Evolutionary conservation across 2,797 vertebrate genomes (phyloP).

Genomic region (Argya squamiceps): DNA sequence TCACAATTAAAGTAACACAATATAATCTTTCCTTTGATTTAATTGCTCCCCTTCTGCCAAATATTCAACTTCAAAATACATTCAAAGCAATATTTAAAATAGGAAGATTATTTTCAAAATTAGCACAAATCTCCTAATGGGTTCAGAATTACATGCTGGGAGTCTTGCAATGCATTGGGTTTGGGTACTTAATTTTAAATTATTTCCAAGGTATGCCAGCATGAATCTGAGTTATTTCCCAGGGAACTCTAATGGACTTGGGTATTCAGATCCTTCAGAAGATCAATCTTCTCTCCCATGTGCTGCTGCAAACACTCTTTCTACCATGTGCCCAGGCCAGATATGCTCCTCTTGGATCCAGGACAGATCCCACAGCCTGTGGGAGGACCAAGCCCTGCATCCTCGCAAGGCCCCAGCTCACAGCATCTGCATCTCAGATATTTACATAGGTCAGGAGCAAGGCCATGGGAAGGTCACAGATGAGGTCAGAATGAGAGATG

Average conservation of each 20-base stretch:
- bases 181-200: slow-evolving; percentile 10
- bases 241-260: not conserved
- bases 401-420: not conserved
- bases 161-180: not conserved
- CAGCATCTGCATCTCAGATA: not conserved
- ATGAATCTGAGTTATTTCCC: not conserved
- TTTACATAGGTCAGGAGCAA: not conserved
- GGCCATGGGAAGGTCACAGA: not conserved
- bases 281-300: not conserved
- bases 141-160: slow-evolving; percentile 8
- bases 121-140: slow-evolving; percentile 20
- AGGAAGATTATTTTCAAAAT: slow-evolving; percentile 35
- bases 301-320: not conserved
- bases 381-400: not conserved
- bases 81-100: slow-evolving; percentile 17
- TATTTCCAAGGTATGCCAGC: not conserved
- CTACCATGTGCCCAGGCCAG: rapidly evolving
- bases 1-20: slow-evolving; percentile 37
- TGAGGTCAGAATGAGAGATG: not conserved
- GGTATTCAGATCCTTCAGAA: not conserved
- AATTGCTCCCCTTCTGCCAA: slow-evolving; percentile 30
- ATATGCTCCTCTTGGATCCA: not conserved
- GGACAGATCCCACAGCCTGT: rapidly evolving
- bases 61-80: not conserved
- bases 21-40: slow-evolving; percentile 8